Percentiles rank a stretch among this genome's conserved stretches.
phyloP scores from a whole-genome alignment of 2,888 invertebrate species.

The Caenorhabditis becei region DNA sequence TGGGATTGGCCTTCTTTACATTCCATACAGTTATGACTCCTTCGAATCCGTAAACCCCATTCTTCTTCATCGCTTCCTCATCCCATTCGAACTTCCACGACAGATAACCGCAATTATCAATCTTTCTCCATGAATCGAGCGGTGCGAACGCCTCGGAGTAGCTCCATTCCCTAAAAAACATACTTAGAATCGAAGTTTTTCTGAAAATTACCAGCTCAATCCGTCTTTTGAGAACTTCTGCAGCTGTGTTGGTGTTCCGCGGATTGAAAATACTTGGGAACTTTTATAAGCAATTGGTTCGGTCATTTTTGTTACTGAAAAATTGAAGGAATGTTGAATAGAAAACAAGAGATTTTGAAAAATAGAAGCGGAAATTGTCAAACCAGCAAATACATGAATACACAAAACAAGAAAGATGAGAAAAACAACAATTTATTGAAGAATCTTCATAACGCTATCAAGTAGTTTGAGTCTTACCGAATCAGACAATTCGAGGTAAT shows the following conservation, averaged over 20 bases:
- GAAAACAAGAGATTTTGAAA: no score
- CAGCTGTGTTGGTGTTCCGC: not conserved
- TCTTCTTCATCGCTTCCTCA: not conserved
- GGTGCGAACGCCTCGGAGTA: not conserved
- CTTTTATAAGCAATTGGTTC: no score
- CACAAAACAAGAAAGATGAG: no score
- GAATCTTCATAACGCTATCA: no score
- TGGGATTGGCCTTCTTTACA: no score
- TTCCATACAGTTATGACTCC: not conserved
- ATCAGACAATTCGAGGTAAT: no score
- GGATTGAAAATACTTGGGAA: no score
- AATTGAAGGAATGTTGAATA: no score
- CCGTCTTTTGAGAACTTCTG: not conserved
- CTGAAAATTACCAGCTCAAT: not conserved
- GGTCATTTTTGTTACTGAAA: not conserved
- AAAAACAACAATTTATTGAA: no score
- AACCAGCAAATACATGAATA: no score
- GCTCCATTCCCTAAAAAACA: not conserved
- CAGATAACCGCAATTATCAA: not conserved
- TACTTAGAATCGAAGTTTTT: not conserved
- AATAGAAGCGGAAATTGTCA: no score
- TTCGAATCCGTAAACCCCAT: not conserved
- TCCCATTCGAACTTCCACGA: conserved; percentile 2
- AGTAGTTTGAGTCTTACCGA: no score
- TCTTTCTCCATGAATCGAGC: not conserved